Base-by-base conservation (phyloP, 2,888 invertebrate species). In the Ditylenchus weischeri region DNA sequence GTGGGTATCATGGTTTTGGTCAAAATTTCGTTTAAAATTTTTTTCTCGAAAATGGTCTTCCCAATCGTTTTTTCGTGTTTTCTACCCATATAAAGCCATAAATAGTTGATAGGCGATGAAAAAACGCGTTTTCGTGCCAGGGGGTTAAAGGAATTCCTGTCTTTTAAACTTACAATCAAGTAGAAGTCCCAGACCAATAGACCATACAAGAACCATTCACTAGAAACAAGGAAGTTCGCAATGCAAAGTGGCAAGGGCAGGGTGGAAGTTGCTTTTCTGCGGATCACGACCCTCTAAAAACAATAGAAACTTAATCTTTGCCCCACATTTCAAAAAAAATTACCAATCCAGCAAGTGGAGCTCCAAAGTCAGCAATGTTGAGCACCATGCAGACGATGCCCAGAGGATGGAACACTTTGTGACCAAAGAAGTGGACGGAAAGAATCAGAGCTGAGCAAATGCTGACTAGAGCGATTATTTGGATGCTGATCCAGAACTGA, bases 201-300 rank as follows among this genome's bases (percentile, higher is more conserved):
- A 29, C 91, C 92, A 84, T 92, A 92, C 0, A 90, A 80, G 67
- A 90, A 86, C 92, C 92, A 93, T 82, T 89, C 87, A 71, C 88
- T 87, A n/a, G 90, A 88, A 18, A 93, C 91, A n/a, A 92, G 79
- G 47, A 91, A 88, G 73, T 91, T 92, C 77, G 90, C 89, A 60
- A 91, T 85, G 79, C 93, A 92, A 69, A 95, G 87, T 8, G 92
- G 91, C 83, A 93, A 91, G 7, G 93, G 93, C 84, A 95, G 87
- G 47, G 89, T 89, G 68, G 90, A 91, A 0, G 93, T 91, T 84
- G 90, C 91, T 84, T 90, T 88, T 21, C 90, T 90, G 80, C 86
- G 86, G 57, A 94, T 88, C 65, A 94, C 90, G 62, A 89, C 87
- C 76, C 87, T 87, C 91, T 91, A 86, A 21, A 84, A 81, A 69